Base-by-base conservation (phyloP, 2,113 vertebrate species). In the Hymenochirus boettgeri region DNA sequence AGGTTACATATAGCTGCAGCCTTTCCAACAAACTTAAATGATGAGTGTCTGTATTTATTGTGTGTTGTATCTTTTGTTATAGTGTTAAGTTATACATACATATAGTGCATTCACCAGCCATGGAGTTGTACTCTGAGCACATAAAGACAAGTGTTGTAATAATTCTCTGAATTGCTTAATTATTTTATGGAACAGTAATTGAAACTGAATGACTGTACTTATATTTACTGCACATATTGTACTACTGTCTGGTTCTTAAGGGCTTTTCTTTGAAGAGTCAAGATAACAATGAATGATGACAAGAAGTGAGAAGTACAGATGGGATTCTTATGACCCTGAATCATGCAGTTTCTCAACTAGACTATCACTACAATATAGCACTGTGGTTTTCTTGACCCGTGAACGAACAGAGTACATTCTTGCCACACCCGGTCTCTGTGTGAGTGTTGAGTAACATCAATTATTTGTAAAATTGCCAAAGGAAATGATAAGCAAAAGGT, bases 401-500 rank as follows among this genome's bases (percentile, higher is more conserved):
- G 17, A 60, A 51, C 7, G 54, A 35, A 5, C 8, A n/a, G 53
- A 47, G 35, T 37, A 53, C 56, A 69, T 69, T 69, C 65, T 37
- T 58, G 55, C 46, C 54, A 66, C 65, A 53, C 57, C 57, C 59
- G 33, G 47, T 19, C 35, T 53, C 33, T 17, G 54, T 33, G 17
- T 35, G 5, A 42, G 23, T 19, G 21, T 69, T 69, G 65, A 37
- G 65, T 51, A 69, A 69, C 35, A 13, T n/a, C 5, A 37, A 29
- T 60, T 60, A 53, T 69, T 19, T 45, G 19, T 60, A 58, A 57
- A 23, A 46, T 51, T 45, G 57, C 48, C 48, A 69, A 29, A 59
- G 56, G 65, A 69, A 69, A 69, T 69, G 55, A 59, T 59, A 58
- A 60, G 65, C 33, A 51, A 21, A 29, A 69, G 65, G 65, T 45